These are phyloP conservation scores for Sinohyriopsis cumingii DNA, from an alignment of 2,888 invertebrate genomes.

Conservation along the genomic window DNA sequence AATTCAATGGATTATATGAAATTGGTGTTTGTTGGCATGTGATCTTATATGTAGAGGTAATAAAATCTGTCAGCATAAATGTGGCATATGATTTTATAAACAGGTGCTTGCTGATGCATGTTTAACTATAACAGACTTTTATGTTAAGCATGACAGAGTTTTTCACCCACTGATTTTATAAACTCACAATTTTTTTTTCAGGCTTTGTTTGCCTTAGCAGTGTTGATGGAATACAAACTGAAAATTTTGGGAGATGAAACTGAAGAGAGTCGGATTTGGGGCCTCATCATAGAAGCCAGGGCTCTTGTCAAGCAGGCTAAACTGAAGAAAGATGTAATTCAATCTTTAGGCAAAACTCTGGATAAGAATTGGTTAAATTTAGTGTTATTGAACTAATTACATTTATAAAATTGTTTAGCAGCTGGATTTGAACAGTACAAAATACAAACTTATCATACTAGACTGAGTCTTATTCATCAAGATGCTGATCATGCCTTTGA, in stretches of 20 bases:
- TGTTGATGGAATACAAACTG: constrained; percentile 42
- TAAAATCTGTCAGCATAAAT: no score
- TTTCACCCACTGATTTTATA: neutral
- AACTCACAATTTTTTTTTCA: constrained; percentile 17
- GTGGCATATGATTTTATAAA: no score
- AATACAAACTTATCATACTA: no score
- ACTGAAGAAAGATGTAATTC: constrained; percentile 35
- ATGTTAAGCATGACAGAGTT: neutral
- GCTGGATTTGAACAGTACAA: no score
- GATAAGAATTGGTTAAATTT: neutral
- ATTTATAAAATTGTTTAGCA: no score
- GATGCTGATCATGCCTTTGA: no score
- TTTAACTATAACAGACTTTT: neutral
- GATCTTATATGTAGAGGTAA: no score
- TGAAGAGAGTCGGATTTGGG: constrained; percentile 42
- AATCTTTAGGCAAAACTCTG: neutral
- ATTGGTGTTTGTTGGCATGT: no score
- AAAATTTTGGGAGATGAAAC: constrained; percentile 33
- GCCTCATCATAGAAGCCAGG: constrained; percentile 40
- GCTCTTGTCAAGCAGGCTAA: constrained; percentile 29
- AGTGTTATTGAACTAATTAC: no score
- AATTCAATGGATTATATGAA: no score
- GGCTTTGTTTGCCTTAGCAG: constrained; percentile 38
- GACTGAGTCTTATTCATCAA: no score
- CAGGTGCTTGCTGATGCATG: neutral